A percentile compares a stretch with the other conserved stretches of the same genome.
Evolutionary conservation across 2,888 invertebrate species (phyloP).

Genomic region (Trissolcus brochymenae): DNA sequence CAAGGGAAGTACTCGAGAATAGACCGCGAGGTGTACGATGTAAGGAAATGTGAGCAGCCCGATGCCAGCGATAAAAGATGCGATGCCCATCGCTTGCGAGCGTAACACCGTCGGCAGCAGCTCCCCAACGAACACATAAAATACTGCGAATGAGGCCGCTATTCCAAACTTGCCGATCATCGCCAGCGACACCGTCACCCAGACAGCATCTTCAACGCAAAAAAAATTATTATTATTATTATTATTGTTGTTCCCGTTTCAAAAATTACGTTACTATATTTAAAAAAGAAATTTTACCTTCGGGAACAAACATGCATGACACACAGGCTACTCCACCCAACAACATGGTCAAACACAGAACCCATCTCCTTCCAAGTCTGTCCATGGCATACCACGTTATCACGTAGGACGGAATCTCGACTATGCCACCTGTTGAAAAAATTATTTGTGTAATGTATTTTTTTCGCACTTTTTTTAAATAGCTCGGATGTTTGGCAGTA

Average conservation of each 20-base stretch:
- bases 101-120: constrained; percentile 82
- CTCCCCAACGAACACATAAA: constrained; percentile 84
- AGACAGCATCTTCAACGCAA: constrained; percentile 78
- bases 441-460: not conserved
- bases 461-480: not conserved
- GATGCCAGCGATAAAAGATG: constrained; percentile 81
- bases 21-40: constrained; percentile 81
- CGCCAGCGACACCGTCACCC: constrained; percentile 81
- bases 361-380: constrained; percentile 81
- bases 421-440: constrained; percentile 78
- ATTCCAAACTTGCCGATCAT: constrained; percentile 83
- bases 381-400: constrained; percentile 83
- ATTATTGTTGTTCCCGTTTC: not conserved
- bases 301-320: constrained; percentile 82
- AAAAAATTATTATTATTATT: too few species aligned
- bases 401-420: constrained; percentile 82
- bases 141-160: constrained; percentile 83
- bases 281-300: constrained; percentile 75
- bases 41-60: constrained; percentile 82
- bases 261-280: not conserved
- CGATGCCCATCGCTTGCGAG: constrained; percentile 82
- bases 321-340: constrained; percentile 83
- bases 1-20: constrained; percentile 80
- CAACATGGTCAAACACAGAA: constrained; percentile 81
- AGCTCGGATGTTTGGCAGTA: not conserved